Evolutionary conservation across 2,113 vertebrate genomes (phyloP), one percentile per base, ranked within the genome.

Genomic region (Zosterops borbonicus): DNA sequence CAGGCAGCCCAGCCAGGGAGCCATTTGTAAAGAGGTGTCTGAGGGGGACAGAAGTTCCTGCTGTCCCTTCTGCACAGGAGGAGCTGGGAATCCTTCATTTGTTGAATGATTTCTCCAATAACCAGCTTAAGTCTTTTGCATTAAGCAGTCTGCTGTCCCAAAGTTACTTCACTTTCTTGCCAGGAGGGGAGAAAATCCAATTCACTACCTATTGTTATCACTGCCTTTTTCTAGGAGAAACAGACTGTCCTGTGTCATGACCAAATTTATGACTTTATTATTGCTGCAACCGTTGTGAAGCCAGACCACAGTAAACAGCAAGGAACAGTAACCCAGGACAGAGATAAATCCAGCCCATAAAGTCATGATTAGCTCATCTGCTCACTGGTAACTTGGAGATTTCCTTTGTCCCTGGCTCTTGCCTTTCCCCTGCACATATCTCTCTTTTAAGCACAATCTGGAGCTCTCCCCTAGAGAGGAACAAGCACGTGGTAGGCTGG

Each of bases 401-500:
- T 55, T 56, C 63, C 60, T 77, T 73, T 80, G 35, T 55, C 14
- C 39, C 52, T 42, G 42, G 29, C 16, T 71, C 47, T 24, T 53
- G 50, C 62, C 63, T 79, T 79, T 70, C 37, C n/a, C 23, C 63
- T 63, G 23, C 31, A 62, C 9, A 1, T 31, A 6, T 35, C 24
- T 42, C 41, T 77, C 39, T 59, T 46, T 58, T 19, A 70, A 62
- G 67, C 37, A 47, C 12, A 17, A 20, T 15, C 46, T 65, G 50
- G 52, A 86, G 23, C 23, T 52, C 73, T 67, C 31, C 11, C 14
- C 42, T 24, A 44, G 27, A 65, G 65, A 28, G 24, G 56, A 85
- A 50, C 0, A 6, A 65, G 12, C 22, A 2, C 0, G 0, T 49
- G 76, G 17, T 65, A 60, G 9, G 33, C 21, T 87, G 71, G 28